Percentiles rank a stretch among this genome's conserved stretches.
phyloP scores from a whole-genome alignment of 2,797 vertebrate species.

The Molossus molossus region DNA sequence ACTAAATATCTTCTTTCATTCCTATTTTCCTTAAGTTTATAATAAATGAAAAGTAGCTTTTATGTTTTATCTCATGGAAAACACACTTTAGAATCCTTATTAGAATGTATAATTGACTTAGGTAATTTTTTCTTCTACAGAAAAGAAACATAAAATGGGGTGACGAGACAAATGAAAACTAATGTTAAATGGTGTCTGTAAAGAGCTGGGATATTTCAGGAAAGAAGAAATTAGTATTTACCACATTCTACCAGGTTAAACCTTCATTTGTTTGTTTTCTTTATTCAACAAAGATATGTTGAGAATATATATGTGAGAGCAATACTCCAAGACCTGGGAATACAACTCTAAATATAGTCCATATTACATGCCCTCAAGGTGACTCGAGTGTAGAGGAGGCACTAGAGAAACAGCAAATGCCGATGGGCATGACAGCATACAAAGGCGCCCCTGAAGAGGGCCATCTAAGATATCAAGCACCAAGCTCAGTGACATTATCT shows the following conservation, averaged over 20 bases:
- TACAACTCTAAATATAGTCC: background rate
- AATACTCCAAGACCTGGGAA: background rate
- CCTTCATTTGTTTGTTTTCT: background rate
- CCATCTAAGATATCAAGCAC: background rate
- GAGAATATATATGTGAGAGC: background rate
- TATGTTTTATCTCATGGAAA: conserved; percentile 66
- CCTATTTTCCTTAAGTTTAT: conserved; percentile 70
- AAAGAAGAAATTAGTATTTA: conserved; percentile 25
- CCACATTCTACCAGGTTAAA: background rate
- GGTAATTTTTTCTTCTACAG: conserved; percentile 59
- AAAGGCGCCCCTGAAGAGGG: background rate
- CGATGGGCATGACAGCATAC: background rate
- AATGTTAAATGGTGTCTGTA: background rate
- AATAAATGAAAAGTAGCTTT: conserved; percentile 67
- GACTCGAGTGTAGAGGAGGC: background rate
- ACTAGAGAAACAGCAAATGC: background rate
- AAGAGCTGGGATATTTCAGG: background rate
- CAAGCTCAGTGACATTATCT: background rate
- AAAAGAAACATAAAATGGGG: conserved; percentile 39
- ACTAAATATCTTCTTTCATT: conserved; percentile 42
- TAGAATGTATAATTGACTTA: conserved; percentile 51
- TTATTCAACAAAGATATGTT: conserved; percentile 31
- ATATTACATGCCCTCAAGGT: background rate
- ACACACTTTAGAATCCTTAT: conserved; percentile 67
- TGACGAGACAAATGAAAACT: conserved; percentile 26